Evolutionary conservation across 1,140 invertebrate genomes (phyloP), one percentile per base, ranked within the genome.

Genomic region (Trichomalopsis sarcophagae): DNA sequence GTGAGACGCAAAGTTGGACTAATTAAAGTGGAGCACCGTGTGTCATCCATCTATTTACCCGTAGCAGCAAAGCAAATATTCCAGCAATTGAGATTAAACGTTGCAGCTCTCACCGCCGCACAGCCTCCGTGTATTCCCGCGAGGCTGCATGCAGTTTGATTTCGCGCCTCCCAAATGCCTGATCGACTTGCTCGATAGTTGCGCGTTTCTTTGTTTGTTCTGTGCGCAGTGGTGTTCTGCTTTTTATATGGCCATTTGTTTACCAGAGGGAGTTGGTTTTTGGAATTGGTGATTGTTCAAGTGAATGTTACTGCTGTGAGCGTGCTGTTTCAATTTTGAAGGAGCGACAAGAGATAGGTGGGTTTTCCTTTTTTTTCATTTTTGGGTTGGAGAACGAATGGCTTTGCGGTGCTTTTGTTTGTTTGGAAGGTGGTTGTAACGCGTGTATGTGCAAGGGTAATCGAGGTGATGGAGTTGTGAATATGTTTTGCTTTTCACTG

Each of bases 11-110:
- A 33, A 71, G 23, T 30, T 30, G 21, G 73, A 27, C 68, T 73
- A 81, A 77, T 82, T 81, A 82, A 82, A 86, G 50, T 83, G 75
- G 80, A 79, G 75, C 73, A 68, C 36, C 23, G 33, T 82, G 17
- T 62, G 81, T 82, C 47, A 62, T 82, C 13, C 50, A 44, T 33
- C 27, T 71, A 21, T 86, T 86, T 77, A 69, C 62, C 17, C 27
- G 73, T 44, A 2, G 17, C 47, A 27, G 68, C 62, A 17, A 30
- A 47, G 55, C 47, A 82, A 78, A 85, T 80, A 80, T 80, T 75
- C 62, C 62, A 33, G 44, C 79, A 77, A 86, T 69, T 79, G 68
- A 84, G 50, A 33, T 47, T 50, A 79, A 77, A 50, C 40, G 36
- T 33, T 9, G 44, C 21, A 62, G 55, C 17, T 5, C 21, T 21